These are phyloP conservation scores for Oryzias dopingdopingensis DNA, from an alignment of 2,797 vertebrate genomes.

Conservation along the genomic window DNA sequence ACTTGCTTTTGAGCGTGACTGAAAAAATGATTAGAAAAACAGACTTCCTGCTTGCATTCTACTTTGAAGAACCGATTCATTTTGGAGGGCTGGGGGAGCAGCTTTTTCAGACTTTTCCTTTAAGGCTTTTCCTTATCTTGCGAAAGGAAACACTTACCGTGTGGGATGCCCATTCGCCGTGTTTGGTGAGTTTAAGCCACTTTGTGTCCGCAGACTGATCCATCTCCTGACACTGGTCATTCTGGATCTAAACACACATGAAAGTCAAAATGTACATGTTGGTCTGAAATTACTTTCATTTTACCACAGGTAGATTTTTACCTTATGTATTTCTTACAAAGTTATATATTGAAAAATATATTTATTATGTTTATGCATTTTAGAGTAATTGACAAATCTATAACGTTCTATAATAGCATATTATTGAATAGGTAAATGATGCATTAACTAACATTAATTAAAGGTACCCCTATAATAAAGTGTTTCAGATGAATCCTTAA, in stretches of 20 bases:
- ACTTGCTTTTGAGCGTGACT: conserved; percentile 5
- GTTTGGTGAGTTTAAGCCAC: conserved; percentile 90
- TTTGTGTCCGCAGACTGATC: conserved; percentile 84
- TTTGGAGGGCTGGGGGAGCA: conserved; percentile 1
- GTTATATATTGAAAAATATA: too few species aligned
- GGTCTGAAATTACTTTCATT: too few species aligned
- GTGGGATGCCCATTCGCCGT: conserved; percentile 90
- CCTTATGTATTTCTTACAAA: too few species aligned
- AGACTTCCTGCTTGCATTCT: conserved; percentile 26
- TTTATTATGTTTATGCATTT: too few species aligned
- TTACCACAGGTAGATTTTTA: too few species aligned
- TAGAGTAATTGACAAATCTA: too few species aligned
- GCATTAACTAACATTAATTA: too few species aligned
- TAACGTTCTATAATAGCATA: too few species aligned
- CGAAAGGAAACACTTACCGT: conserved; percentile 66
- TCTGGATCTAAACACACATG: conserved; percentile 86
- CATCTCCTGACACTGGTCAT: conserved; percentile 98
- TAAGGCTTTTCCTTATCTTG: background rate
- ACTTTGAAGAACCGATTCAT: conserved; percentile 20
- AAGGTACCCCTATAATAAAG: too few species aligned
- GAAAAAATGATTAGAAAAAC: conserved; percentile 31
- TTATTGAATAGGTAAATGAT: too few species aligned
- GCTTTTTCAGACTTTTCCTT: conserved; percentile 15
- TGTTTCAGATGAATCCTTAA: too few species aligned
- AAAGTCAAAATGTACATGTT: too few species aligned